A percentile compares a stretch with the other conserved stretches of the same genome.
These are phyloP conservation scores for Sesamia inferens DNA, from an alignment of 2,888 invertebrate species.

Conservation along the genomic window DNA sequence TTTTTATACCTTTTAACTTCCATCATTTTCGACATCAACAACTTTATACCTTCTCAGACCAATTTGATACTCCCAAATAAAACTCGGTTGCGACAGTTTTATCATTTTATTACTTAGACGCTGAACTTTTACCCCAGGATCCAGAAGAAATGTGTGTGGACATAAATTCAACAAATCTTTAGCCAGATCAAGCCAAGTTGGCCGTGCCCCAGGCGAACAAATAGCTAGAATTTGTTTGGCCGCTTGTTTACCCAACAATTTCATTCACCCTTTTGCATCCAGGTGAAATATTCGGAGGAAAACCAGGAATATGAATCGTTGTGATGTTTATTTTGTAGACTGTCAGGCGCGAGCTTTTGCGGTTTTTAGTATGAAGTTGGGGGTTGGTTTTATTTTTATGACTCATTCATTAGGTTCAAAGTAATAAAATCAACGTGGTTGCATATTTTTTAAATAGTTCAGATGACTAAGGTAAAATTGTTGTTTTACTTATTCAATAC, in stretches of 20 bases:
- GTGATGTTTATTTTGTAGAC: conserved; percentile 35
- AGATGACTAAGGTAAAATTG: neutral
- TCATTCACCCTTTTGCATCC: conserved; percentile 53
- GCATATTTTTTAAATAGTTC: neutral
- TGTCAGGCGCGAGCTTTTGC: conserved; percentile 26
- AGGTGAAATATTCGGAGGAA: conserved; percentile 54
- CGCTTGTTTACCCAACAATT: conserved; percentile 57
- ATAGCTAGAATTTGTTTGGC: conserved; percentile 61
- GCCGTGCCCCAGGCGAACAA: conserved; percentile 60
- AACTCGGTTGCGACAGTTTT: conserved; percentile 52
- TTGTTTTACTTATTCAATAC: neutral
- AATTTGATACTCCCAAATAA: conserved; percentile 55
- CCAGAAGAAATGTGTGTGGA: conserved; percentile 60
- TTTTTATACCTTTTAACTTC: conserved; percentile 43
- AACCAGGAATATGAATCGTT: conserved; percentile 48
- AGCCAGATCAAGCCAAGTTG: conserved; percentile 62
- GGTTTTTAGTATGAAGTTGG: conserved; percentile 23
- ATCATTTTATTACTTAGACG: conserved; percentile 60
- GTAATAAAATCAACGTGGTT: neutral
- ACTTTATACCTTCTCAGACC: conserved; percentile 45
- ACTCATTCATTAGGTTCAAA: neutral
- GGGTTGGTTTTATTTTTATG: neutral
- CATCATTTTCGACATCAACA: conserved; percentile 48
- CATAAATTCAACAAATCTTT: conserved; percentile 60
- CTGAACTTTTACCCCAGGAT: conserved; percentile 46